phyloP scores from a whole-genome alignment of 2,888 invertebrate species.

The Falcaria lacertinaria region DNA sequence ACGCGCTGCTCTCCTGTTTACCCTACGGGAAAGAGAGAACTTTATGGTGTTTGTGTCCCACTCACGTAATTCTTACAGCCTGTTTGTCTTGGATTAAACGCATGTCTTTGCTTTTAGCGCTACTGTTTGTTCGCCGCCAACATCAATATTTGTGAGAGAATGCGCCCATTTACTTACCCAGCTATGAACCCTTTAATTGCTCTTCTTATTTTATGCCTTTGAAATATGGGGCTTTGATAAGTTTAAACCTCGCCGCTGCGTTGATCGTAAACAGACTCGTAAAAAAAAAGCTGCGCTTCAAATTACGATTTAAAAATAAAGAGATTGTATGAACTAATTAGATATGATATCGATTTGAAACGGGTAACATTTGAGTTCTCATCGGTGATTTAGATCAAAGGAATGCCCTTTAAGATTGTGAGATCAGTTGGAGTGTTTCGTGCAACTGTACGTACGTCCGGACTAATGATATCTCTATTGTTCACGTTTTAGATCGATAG shows the following conservation, averaged over 20 bases:
- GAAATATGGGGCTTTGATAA: conserved; percentile 60
- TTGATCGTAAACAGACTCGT: conserved; percentile 54
- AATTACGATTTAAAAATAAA: conserved; percentile 42
- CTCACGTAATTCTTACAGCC: conserved; percentile 67
- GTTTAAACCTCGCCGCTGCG: conserved; percentile 48
- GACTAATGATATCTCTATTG: conserved; percentile 69
- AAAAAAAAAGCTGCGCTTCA: conserved; percentile 40
- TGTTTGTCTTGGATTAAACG: conserved; percentile 75
- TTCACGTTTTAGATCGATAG: conserved; percentile 70
- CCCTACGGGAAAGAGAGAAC: conserved; percentile 46
- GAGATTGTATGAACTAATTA: conserved; percentile 43
- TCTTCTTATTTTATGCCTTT: conserved; percentile 65
- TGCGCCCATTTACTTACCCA: conserved; percentile 59
- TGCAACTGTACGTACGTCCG: conserved; percentile 66
- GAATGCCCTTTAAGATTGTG: conserved; percentile 47
- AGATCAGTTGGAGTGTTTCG: conserved; percentile 55
- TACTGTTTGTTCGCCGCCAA: conserved; percentile 69
- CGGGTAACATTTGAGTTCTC: conserved; percentile 38
- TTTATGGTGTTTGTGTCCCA: conserved; percentile 64
- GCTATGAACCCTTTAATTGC: conserved; percentile 70
- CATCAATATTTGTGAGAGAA: conserved; percentile 67
- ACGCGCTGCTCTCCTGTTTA: conserved; percentile 54
- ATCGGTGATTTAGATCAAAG: conserved; percentile 48
- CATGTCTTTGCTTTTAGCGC: conserved; percentile 74
- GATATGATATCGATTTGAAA: conserved; percentile 52